Percentiles rank a stretch among this genome's conserved stretches.
Evolutionary conservation across 2,113 vertebrate genomes (phyloP).

Genomic region (Uropsilus gracilis): DNA sequence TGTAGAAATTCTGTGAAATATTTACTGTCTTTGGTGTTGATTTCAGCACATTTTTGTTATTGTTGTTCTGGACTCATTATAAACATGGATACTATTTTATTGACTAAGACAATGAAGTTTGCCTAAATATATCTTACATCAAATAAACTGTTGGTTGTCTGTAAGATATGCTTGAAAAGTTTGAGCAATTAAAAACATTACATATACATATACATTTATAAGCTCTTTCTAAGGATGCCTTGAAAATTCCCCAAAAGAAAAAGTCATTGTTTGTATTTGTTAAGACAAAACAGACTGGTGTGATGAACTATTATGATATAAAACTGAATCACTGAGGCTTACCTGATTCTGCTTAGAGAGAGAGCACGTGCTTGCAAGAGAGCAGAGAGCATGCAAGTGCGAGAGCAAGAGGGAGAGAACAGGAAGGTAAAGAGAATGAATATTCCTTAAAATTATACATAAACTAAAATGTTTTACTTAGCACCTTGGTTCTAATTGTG

Average conservation of each 20-base stretch:
- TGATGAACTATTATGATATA: constrained; percentile 34
- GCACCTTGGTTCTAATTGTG: neutral
- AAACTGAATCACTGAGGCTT: neutral
- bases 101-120: neutral
- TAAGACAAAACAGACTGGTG: neutral
- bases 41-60: neutral
- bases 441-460: neutral
- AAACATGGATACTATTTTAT: neutral
- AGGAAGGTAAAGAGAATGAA: neutral
- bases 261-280: neutral
- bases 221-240: neutral
- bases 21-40: neutral
- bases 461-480: constrained; percentile 21
- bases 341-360: neutral
- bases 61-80: neutral
- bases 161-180: neutral
- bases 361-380: too few species aligned
- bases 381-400: too few species aligned
- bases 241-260: constrained; percentile 31
- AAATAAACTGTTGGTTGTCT: neutral
- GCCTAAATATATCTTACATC: neutral
- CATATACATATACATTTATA: neutral
- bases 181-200: neutral
- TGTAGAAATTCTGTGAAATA: neutral
- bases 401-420: neutral